phyloP scores from a whole-genome alignment of 2,888 invertebrate genomes.

The Orchestes rusci region DNA sequence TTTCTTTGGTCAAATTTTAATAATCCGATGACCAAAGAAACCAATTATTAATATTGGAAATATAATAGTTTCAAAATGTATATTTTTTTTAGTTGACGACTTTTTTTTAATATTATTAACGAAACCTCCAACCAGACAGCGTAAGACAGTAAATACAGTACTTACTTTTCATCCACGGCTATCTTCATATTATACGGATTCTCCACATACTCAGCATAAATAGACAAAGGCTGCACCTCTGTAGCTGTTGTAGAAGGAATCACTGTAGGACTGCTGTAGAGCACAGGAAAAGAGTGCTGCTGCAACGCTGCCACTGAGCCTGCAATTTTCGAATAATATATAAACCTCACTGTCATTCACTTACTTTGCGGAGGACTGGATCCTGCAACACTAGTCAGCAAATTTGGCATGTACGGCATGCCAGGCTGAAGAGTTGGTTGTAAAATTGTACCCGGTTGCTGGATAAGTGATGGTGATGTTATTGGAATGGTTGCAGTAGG shows the following conservation, averaged over 20 bases:
- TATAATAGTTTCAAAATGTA: no score
- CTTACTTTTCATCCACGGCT: no score
- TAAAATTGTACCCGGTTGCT: conserved; percentile 23
- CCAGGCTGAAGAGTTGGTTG: conserved; percentile 34
- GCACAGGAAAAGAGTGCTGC: conserved; percentile 39
- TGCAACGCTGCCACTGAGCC: no score
- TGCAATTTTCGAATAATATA: no score
- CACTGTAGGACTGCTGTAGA: conserved; percentile 34
- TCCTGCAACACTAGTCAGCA: conserved; percentile 21
- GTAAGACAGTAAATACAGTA: no score
- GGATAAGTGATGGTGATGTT: not conserved
- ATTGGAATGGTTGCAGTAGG: conserved; percentile 21
- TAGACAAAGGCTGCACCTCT: conserved; percentile 36
- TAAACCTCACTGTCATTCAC: no score
- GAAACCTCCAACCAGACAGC: no score
- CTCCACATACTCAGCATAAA: conserved; percentile 52
- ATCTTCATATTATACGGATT: conserved; percentile 48
- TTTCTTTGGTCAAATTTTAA: no score
- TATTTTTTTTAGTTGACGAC: no score
- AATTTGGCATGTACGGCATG: conserved; percentile 34
- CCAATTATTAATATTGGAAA: no score
- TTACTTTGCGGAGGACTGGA: conserved; percentile 13
- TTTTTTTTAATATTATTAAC: no score
- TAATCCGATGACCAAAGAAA: no score
- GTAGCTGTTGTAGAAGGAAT: conserved; percentile 30